These are phyloP conservation scores for Thera obeliscata DNA, from an alignment of 2,888 invertebrate genomes.

Conservation along the genomic window DNA sequence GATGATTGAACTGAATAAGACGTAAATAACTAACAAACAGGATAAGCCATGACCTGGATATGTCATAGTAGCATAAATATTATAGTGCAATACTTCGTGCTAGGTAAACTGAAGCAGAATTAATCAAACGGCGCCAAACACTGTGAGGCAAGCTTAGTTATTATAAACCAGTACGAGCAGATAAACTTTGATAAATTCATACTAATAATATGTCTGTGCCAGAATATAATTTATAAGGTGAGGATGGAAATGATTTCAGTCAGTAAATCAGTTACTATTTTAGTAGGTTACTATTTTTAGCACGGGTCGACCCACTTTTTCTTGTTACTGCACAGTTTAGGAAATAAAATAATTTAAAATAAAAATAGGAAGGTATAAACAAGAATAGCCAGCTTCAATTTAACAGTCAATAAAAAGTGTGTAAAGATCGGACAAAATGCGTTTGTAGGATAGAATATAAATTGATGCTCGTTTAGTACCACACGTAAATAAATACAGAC, in stretches of 20 bases:
- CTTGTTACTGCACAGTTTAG: neutral
- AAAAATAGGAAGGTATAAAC: neutral
- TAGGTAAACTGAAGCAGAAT: conserved; percentile 13
- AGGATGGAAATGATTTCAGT: conserved; percentile 7
- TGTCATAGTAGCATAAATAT: conserved; percentile 5
- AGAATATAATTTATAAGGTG: conserved; percentile 9
- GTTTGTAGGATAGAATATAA: neutral
- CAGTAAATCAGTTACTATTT: conserved; percentile 1
- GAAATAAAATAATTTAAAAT: neutral
- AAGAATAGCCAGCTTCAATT: neutral
- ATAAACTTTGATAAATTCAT: conserved; percentile 9
- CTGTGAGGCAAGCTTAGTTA: conserved; percentile 12
- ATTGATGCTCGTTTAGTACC: neutral
- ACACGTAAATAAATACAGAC: neutral
- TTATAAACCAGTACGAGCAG: conserved; percentile 13
- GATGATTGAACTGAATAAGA: conserved; percentile 18
- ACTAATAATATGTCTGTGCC: conserved; percentile 12
- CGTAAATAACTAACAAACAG: conserved; percentile 13
- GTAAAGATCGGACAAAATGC: neutral
- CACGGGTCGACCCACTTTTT: neutral
- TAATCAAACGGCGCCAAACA: conserved; percentile 22
- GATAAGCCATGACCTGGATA: conserved; percentile 21
- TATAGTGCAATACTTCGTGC: conserved; percentile 10
- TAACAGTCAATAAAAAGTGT: neutral
- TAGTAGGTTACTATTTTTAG: neutral